phyloP scores from a whole-genome alignment of 2,113 vertebrate genomes.

The Butorides virescens region DNA sequence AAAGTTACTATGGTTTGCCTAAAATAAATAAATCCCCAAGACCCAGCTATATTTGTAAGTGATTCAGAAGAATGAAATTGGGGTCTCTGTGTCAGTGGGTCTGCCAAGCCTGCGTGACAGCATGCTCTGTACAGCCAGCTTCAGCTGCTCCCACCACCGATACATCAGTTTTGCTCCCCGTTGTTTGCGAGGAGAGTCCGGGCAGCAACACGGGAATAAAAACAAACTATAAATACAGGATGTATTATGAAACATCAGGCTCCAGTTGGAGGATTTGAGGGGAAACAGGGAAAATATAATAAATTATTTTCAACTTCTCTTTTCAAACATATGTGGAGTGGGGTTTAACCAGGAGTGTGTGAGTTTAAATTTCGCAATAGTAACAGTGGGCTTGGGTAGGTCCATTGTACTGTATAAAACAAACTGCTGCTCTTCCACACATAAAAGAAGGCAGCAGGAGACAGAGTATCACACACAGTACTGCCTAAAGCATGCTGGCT shows the following conservation, averaged over 20 bases:
- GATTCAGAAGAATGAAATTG: not conserved
- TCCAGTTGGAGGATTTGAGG: not conserved
- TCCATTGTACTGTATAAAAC: not conserved
- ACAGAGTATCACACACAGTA: slow-evolving; percentile 70
- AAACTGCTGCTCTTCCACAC: slow-evolving; percentile 6
- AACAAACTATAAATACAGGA: slow-evolving; percentile 18
- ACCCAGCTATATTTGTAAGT: not conserved
- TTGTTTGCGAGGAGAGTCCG: not conserved
- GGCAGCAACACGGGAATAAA: slow-evolving; percentile 5
- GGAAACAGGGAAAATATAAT: not conserved
- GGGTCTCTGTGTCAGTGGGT: slow-evolving; percentile 56
- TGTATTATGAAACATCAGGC: slow-evolving; percentile 5
- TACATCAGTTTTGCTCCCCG: not conserved
- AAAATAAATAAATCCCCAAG: not conserved
- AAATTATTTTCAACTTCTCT: not conserved
- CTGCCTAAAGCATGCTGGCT: slow-evolving; percentile 74
- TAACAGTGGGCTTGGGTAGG: not conserved
- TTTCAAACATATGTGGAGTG: not conserved
- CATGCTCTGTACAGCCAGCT: not conserved
- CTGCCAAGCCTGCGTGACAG: not conserved
- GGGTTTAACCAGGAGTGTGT: not conserved
- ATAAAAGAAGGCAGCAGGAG: slow-evolving; percentile 33
- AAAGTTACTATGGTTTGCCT: not conserved
- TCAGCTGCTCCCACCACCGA: not conserved
- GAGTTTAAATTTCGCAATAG: not conserved